These are phyloP conservation scores for Arenicola marina DNA, from an alignment of 2,888 invertebrate species.

Conservation along the genomic window DNA sequence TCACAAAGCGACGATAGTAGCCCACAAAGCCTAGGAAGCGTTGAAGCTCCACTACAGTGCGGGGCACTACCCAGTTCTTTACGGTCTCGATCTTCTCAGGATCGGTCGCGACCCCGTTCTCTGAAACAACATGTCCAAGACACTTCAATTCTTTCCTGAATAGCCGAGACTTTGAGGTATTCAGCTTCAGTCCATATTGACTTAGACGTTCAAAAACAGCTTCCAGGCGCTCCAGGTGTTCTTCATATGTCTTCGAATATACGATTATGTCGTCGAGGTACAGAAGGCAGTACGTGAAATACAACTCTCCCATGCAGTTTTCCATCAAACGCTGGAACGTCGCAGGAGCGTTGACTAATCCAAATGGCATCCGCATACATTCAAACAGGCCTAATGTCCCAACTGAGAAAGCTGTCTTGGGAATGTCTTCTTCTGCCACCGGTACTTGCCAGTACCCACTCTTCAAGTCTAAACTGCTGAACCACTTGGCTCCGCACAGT, in stretches of 20 bases:
- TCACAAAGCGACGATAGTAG: background rate
- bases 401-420: background rate
- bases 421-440: background rate
- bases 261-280: background rate
- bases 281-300: background rate
- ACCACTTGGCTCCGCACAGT: background rate
- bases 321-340: constrained; percentile 1
- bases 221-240: no score
- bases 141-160: no score
- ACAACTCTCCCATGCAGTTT: background rate
- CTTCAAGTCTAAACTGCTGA: background rate
- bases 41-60: background rate
- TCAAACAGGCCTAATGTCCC: background rate
- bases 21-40: background rate
- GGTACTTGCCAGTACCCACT: background rate
- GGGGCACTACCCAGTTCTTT: background rate
- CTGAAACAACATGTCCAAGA: no score
- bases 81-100: no score
- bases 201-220: no score
- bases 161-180: no score
- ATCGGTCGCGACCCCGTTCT: no score
- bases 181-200: no score
- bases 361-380: background rate
- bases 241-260: no score
- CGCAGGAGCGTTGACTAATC: background rate